phyloP scores from a whole-genome alignment of 1,140 invertebrate species.

The Drosophila pandora region DNA sequence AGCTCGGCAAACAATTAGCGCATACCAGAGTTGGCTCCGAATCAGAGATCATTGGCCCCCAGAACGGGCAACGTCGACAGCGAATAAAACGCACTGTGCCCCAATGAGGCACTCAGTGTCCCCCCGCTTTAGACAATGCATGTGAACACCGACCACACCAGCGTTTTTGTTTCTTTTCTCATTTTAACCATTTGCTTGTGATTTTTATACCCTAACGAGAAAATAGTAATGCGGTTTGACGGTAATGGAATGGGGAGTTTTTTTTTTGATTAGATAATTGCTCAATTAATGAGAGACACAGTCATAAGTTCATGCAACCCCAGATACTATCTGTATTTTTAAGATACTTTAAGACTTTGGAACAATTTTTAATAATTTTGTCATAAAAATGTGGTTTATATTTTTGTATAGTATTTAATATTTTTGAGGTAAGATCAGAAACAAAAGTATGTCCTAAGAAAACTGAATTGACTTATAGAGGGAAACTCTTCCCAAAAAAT shows the following conservation, averaged over 20 bases:
- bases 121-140: slow-evolving; percentile 42
- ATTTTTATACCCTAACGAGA: slow-evolving; percentile 41
- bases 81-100: slow-evolving; percentile 32
- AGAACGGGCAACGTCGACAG: slow-evolving; percentile 15
- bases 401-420: too few species aligned
- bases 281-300: slow-evolving; percentile 23
- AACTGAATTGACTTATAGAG: too few species aligned
- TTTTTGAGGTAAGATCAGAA: too few species aligned
- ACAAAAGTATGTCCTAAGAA: too few species aligned
- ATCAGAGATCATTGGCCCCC: slow-evolving; percentile 48
- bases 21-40: slow-evolving; percentile 45
- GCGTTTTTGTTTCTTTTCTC: slow-evolving; percentile 2
- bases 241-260: slow-evolving; percentile 24
- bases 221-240: slow-evolving; percentile 28
- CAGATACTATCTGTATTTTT: neutral
- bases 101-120: slow-evolving; percentile 4
- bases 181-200: slow-evolving; percentile 11
- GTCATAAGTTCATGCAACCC: neutral
- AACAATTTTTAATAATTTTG: neutral
- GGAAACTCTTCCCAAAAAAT: too few species aligned
- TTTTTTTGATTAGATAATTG: slow-evolving; percentile 35
- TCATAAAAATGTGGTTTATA: too few species aligned
- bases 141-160: slow-evolving; percentile 42
- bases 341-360: neutral
- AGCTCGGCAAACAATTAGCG: slow-evolving; percentile 65